These are phyloP conservation scores for Eulithis prunata DNA, from an alignment of 2,888 invertebrate species.

Conservation along the genomic window DNA sequence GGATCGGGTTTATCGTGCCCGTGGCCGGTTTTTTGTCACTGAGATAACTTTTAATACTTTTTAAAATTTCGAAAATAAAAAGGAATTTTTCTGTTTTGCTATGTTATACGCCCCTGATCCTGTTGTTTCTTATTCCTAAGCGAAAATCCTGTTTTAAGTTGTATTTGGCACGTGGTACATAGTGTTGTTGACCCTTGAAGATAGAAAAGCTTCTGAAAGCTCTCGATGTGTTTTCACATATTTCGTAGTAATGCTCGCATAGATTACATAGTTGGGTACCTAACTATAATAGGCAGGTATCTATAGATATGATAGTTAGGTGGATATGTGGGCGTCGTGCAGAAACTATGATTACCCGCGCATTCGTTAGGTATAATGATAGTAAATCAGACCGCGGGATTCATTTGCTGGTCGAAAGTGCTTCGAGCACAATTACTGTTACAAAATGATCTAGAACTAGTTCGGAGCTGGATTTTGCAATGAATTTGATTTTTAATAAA, in stretches of 20 bases:
- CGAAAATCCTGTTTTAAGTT: too few species aligned
- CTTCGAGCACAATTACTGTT: slow-evolving; percentile 29
- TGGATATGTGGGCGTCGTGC: slow-evolving; percentile 37
- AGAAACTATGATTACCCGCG: slow-evolving; percentile 45
- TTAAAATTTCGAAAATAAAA: not conserved
- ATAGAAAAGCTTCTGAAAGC: too few species aligned
- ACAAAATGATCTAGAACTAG: slow-evolving; percentile 17
- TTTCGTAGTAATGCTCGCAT: slow-evolving; percentile 26
- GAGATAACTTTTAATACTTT: slow-evolving; percentile 3
- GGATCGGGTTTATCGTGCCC: slow-evolving; percentile 19
- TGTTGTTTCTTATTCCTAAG: too few species aligned
- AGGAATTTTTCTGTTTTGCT: not conserved
- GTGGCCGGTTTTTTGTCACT: slow-evolving; percentile 38
- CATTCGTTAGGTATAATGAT: slow-evolving; percentile 42
- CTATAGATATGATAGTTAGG: slow-evolving; percentile 15
- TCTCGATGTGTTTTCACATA: slow-evolving; percentile 33
- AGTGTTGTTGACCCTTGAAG: too few species aligned
- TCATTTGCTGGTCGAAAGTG: slow-evolving; percentile 39
- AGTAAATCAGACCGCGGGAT: slow-evolving; percentile 46
- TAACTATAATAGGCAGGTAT: not conserved
- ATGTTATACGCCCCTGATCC: too few species aligned
- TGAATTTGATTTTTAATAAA: slow-evolving; percentile 6
- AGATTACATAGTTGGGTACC: slow-evolving; percentile 10
- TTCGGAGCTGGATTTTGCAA: slow-evolving; percentile 4
- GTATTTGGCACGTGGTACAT: too few species aligned